Percentiles rank a stretch among this genome's conserved stretches.
These are phyloP conservation scores for Tachina lurida DNA, from an alignment of 2,888 invertebrate genomes.

Conservation along the genomic window DNA sequence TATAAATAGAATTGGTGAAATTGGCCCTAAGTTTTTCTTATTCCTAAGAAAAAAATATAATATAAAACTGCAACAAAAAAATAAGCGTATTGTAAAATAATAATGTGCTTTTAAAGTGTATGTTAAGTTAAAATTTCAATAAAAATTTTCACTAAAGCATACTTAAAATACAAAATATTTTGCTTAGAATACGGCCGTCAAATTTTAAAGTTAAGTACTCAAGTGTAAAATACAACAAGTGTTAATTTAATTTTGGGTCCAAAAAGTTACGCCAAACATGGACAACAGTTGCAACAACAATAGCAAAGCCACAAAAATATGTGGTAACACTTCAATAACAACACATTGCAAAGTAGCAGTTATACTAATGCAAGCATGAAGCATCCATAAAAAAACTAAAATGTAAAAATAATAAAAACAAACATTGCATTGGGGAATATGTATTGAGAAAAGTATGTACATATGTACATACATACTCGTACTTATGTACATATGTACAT, in stretches of 20 bases:
- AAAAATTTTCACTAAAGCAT: not conserved
- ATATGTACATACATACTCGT: too few relatives aligned
- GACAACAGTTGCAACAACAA: constrained; percentile 21
- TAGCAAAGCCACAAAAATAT: constrained; percentile 31
- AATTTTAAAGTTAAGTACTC: not conserved
- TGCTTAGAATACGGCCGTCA: not conserved
- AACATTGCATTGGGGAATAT: constrained; percentile 22
- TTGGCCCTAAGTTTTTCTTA: too few relatives aligned
- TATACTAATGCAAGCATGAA: constrained; percentile 55
- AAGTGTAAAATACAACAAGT: constrained; percentile 30
- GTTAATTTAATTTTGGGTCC: constrained; percentile 28
- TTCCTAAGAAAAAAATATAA: not conserved
- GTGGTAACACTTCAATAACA: constrained; percentile 65
- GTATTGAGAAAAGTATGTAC: constrained; percentile 1
- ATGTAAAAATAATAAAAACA: constrained; percentile 30
- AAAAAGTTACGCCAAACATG: constrained; percentile 32
- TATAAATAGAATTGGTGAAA: too few relatives aligned
- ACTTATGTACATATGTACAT: too few relatives aligned
- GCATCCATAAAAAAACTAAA: constrained; percentile 32
- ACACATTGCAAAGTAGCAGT: constrained; percentile 49
- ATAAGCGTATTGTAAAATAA: too few relatives aligned
- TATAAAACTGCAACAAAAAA: not conserved
- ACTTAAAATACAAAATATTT: not conserved
- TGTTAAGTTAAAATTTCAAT: too few relatives aligned
- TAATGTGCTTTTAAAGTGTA: too few relatives aligned